These are phyloP conservation scores for Pheosia tremula DNA, from an alignment of 2,888 invertebrate genomes.

Conservation along the genomic window DNA sequence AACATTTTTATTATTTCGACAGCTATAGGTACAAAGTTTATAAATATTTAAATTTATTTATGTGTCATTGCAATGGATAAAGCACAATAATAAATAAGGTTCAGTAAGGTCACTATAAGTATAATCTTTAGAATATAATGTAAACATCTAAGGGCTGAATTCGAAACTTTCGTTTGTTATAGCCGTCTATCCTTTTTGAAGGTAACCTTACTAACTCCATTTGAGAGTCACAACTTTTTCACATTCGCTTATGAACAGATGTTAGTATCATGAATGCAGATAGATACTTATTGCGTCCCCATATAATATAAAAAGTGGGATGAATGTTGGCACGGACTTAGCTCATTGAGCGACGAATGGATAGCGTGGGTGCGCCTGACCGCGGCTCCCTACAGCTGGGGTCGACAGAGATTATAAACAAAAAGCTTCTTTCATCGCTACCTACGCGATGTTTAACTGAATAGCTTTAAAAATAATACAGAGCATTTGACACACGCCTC, in stretches of 20 bases:
- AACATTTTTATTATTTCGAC: slow-evolving; percentile 10
- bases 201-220: too few relatives aligned
- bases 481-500: background rate
- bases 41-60: background rate
- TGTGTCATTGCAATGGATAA: background rate
- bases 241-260: slow-evolving; percentile 44
- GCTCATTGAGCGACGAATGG: slow-evolving; percentile 54
- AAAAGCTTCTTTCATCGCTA: slow-evolving; percentile 51
- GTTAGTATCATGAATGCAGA: slow-evolving; percentile 38
- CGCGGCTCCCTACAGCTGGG: slow-evolving; percentile 45
- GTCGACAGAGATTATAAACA: slow-evolving; percentile 57
- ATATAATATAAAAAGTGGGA: slow-evolving; percentile 57
- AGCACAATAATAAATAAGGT: too few relatives aligned
- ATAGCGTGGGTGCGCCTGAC: slow-evolving; percentile 55
- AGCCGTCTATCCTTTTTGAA: too few relatives aligned
- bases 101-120: too few relatives aligned
- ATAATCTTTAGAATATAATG: too few relatives aligned
- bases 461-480: slow-evolving; percentile 15
- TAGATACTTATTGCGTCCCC: slow-evolving; percentile 38
- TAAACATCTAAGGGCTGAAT: too few relatives aligned
- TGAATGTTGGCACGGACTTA: slow-evolving; percentile 54
- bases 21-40: background rate
- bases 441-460: slow-evolving; percentile 41
- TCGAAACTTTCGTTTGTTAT: too few relatives aligned
- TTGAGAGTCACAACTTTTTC: too few relatives aligned